Base-by-base conservation (phyloP, 2,888 invertebrate species). In the Leptogaster cylindrica region DNA sequence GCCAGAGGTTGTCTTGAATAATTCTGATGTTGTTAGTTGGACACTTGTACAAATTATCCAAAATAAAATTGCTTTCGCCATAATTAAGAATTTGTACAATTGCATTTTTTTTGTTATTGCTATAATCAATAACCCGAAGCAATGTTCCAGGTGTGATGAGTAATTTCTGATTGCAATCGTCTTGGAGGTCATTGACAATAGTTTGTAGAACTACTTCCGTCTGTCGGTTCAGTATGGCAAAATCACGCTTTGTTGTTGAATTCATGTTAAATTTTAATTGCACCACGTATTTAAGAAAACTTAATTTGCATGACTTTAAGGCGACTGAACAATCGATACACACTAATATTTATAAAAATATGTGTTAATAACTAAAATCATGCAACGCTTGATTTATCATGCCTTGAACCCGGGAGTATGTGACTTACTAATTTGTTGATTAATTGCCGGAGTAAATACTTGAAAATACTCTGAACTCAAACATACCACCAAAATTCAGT, bases 1-100 rank as follows among this genome's bases (percentile, higher is more conserved):
- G 82, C 83, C 84, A 85, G 41, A 86, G 72, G 52, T 77, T 77
- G 55, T 77, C 75, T 10, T 70, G 28, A 8, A 79, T 76, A 64
- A 50, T 66, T 16, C 71, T 68, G 18, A 78, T 71, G 70, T 74
- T 70, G 27, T 66, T 69, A 33, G 70, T 70, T 2, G 74, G 74
- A 67, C 78, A 78, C 70, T 75, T 74, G 58, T 77, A 78, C 7
- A 77, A 71, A 68, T 77, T 76, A 58, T 76, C 75, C 68, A 73
- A 75, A 2, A 75, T 73, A 4, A 73, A 71, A 63, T 71, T 65
- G 27, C 74, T 72, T 46, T 74, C 72, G 4, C 71, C 70, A 48
- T 74, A 74, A 44, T 78, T 75, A 33, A 78, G 70, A 23, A 78
- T 72, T 70, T 78, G 76, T 20, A 78, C 72, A 48, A 75, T 73